Percentiles rank a stretch among this genome's conserved stretches.
Evolutionary conservation across 2,888 invertebrate species (phyloP).

Genomic region (Acronicta alni): DNA sequence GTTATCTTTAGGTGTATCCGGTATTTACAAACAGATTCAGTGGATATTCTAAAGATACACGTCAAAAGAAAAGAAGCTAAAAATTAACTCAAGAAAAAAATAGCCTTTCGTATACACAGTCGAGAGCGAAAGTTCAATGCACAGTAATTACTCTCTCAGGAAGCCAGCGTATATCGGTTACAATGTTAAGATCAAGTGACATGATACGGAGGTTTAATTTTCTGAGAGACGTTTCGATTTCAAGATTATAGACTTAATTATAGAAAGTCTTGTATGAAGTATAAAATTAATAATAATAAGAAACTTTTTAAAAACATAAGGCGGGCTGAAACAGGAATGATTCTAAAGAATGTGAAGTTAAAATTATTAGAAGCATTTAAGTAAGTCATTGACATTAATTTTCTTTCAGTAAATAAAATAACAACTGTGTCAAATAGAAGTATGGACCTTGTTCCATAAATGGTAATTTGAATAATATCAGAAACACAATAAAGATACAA

Average conservation of each 20-base stretch:
- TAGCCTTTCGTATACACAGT: neutral
- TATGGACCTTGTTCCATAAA: constrained; percentile 36
- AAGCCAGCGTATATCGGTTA: constrained; percentile 29
- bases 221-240: constrained; percentile 12
- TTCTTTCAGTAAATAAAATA: constrained; percentile 2
- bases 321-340: too few relatives aligned
- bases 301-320: too few relatives aligned
- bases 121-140: constrained; percentile 47
- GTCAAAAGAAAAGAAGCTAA: too few relatives aligned
- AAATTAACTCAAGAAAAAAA: neutral
- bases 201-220: constrained; percentile 27
- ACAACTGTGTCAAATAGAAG: constrained; percentile 20
- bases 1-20: too few relatives aligned
- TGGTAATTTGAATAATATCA: constrained; percentile 31
- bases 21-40: too few relatives aligned
- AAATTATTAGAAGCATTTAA: neutral
- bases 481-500: constrained; percentile 31
- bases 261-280: too few relatives aligned
- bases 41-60: too few relatives aligned
- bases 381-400: constrained; percentile 30
- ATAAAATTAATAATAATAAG: too few relatives aligned
- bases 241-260: constrained; percentile 9
- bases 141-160: constrained; percentile 27
- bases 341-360: too few relatives aligned
- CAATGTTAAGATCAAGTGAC: constrained; percentile 53